Percentiles rank a stretch among this genome's conserved stretches.
phyloP scores from a whole-genome alignment of 2,113 vertebrate species.

The Callocephalon fimbriatum region DNA sequence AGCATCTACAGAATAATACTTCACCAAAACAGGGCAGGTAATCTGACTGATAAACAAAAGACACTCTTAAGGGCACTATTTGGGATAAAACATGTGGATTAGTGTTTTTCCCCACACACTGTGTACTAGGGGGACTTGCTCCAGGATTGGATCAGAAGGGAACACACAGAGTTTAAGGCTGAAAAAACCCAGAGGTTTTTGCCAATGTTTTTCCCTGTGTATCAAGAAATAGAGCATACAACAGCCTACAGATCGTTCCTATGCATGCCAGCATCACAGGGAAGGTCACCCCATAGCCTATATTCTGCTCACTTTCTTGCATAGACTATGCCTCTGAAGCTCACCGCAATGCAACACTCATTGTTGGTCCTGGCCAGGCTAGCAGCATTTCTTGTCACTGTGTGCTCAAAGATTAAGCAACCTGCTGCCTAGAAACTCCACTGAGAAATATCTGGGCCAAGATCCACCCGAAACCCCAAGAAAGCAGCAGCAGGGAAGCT shows the following conservation, averaged over 20 bases:
- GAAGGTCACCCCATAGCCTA: background rate
- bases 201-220: background rate
- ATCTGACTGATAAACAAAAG: background rate
- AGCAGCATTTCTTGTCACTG: background rate
- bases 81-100: background rate
- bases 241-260: background rate
- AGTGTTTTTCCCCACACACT: background rate
- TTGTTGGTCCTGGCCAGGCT: background rate
- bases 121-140: background rate
- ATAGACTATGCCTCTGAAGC: background rate
- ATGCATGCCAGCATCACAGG: background rate
- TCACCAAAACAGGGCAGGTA: background rate
- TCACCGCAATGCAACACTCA: constrained; percentile 13
- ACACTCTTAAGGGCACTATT: background rate
- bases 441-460: background rate
- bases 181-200: background rate
- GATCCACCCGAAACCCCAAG: background rate
- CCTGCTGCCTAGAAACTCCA: background rate
- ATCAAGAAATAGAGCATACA: rapidly evolving
- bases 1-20: background rate
- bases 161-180: background rate
- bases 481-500: background rate
- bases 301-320: background rate
- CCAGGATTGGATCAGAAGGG: background rate
- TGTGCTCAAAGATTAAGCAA: background rate